Base-by-base conservation (phyloP, 1,140 invertebrate genomes). In the Orchesella cincta region DNA sequence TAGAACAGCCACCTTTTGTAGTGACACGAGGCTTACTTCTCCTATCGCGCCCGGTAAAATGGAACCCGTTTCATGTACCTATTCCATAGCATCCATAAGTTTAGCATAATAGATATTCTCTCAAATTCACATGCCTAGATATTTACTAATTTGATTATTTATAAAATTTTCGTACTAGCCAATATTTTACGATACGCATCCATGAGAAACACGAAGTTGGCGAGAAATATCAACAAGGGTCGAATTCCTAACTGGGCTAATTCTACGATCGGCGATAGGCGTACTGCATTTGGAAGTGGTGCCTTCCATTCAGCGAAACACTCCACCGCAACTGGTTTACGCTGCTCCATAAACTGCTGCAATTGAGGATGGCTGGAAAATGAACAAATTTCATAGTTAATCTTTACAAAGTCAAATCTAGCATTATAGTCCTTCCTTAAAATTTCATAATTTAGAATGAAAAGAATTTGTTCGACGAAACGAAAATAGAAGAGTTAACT, bases 111-210 rank as follows among this genome's bases (percentile, higher is more conserved):
- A 46, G 39, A 18, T 46, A 46, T 8, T 46, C 5, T 5, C 39
- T 46, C 39, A 46, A 8, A 46, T 46, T 18, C 5, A 8, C 39
- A 46, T 46, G 5, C 39, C 39, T 46, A n/a, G n/a, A n/a, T n/a
- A n/a, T n/a, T n/a, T n/a, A n/a, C n/a, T n/a, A n/a, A 57, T 57
- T 5, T 57, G 54, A 57, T 8, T 14, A 12, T 23, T 23, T 57
- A 8, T 57, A 23, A 57, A 23, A n/a, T 57, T 57, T 14, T 26
- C n/a, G n/a, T 75, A 81, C 78, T 93, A 88, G 3, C 94, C 93
- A 54, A 96, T 87, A 83, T 98, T 98, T 87, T 98, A 98, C 80
- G 93, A 95, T 0, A 98, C 96, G 86, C 96, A 98, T 36, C 96
- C 96, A 86, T 98, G 96, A 33, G 93, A 96, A 2, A 98, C 95